phyloP scores from a whole-genome alignment of 2,113 vertebrate species.

The Hippoglossus stenolepis region DNA sequence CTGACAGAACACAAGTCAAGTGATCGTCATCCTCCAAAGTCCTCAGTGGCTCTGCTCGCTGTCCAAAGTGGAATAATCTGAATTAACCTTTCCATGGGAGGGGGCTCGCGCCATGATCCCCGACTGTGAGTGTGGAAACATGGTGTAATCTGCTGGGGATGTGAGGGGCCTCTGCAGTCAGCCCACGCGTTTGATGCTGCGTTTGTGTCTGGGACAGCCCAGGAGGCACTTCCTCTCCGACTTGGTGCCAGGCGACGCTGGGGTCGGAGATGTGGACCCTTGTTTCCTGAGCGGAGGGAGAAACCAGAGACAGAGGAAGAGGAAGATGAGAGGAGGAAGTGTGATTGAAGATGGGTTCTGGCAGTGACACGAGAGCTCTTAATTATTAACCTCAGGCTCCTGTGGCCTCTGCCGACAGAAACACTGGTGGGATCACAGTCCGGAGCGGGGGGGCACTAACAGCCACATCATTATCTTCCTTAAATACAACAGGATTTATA shows the following conservation, averaged over 20 bases:
- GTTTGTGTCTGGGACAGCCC: conserved; percentile 72
- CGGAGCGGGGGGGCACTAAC: no score
- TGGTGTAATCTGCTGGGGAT: conserved; percentile 4
- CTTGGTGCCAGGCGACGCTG: conserved; percentile 58
- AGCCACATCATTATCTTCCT: no score
- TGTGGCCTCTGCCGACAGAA: conserved; percentile 25
- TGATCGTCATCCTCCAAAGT: not conserved
- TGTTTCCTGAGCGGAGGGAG: conserved; percentile 75
- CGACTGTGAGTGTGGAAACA: not conserved
- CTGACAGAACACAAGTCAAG: conserved; percentile 9
- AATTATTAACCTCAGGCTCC: conserved; percentile 61
- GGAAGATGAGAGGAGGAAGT: conserved; percentile 60
- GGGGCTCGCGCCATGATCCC: not conserved
- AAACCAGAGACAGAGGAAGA: conserved; percentile 46
- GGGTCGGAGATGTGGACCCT: conserved; percentile 39
- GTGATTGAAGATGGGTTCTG: conserved; percentile 52
- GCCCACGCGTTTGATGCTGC: conserved; percentile 75
- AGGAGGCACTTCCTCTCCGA: conserved; percentile 74
- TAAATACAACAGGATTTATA: no score
- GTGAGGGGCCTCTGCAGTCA: conserved; percentile 50
- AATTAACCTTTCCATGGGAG: not conserved
- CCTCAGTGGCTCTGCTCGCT: not conserved
- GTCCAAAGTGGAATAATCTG: not conserved
- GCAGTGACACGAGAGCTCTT: conserved; percentile 24
- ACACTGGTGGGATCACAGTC: conserved; percentile 39